Evolutionary conservation across 2,888 invertebrate genomes (phyloP).

Genomic region (Uropetala carovei): DNA sequence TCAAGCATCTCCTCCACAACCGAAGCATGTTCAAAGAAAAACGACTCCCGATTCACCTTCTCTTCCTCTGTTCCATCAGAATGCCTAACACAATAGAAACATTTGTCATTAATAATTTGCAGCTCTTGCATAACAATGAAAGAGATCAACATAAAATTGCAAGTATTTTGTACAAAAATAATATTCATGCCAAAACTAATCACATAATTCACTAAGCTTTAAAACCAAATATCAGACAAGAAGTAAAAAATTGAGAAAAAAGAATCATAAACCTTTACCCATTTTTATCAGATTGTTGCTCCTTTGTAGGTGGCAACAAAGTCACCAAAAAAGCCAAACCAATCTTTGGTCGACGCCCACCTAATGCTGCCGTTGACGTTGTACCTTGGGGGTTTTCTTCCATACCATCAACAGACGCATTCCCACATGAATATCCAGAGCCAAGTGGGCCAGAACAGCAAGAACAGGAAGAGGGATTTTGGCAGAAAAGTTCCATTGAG

Average conservation of each 20-base stretch:
- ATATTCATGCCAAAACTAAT: no score
- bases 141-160: no score
- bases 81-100: background rate
- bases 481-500: constrained; percentile 75
- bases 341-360: constrained; percentile 77
- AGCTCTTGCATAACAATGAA: no score
- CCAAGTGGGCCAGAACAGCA: constrained; percentile 66
- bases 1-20: constrained; percentile 85
- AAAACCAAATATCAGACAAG: background rate
- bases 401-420: constrained; percentile 6
- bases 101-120: no score
- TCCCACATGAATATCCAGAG: constrained; percentile 31
- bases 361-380: constrained; percentile 68
- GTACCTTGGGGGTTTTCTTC: constrained; percentile 69
- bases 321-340: constrained; percentile 83
- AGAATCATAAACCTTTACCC: background rate
- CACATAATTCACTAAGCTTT: background rate
- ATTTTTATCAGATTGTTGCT: constrained; percentile 11
- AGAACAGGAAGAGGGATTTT: constrained; percentile 72
- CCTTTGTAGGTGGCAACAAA: constrained; percentile 18
- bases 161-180: no score
- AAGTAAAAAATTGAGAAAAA: no score
- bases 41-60: constrained; percentile 80
- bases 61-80: constrained; percentile 72
- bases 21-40: constrained; percentile 88